These are phyloP conservation scores for Phataginus tricuspis DNA, from an alignment of 2,797 vertebrate genomes.

Conservation along the genomic window DNA sequence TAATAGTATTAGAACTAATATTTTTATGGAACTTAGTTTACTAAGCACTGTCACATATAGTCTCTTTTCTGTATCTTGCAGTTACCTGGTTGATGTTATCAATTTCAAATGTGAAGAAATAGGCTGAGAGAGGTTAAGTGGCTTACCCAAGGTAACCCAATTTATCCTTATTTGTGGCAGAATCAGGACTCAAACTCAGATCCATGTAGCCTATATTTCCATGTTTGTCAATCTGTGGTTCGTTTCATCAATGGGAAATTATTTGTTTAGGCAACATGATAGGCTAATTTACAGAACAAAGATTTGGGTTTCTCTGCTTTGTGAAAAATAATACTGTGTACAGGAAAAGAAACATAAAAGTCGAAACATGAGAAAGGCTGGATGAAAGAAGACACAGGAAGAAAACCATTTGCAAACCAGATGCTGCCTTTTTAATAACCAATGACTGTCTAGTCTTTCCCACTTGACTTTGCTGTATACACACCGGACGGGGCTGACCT, in stretches of 20 bases:
- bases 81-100: background rate
- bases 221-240: background rate
- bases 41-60: background rate
- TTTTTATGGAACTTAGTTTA: conserved; percentile 10
- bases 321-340: background rate
- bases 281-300: conserved; percentile 2
- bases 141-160: background rate
- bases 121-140: background rate
- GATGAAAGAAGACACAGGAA: background rate
- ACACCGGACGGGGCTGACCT: background rate
- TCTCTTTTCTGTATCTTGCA: background rate
- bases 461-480: background rate
- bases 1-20: background rate
- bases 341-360: background rate
- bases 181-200: background rate
- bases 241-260: background rate
- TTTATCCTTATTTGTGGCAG: background rate
- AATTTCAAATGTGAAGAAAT: conserved; percentile 16
- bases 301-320: conserved; percentile 1
- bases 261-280: background rate
- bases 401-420: background rate
- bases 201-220: background rate
- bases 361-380: conserved; percentile 1
- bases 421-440: background rate
- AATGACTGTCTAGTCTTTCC: background rate